These are phyloP conservation scores for Erythrolamprus reginae DNA, from an alignment of 2,113 vertebrate genomes.

Conservation along the genomic window DNA sequence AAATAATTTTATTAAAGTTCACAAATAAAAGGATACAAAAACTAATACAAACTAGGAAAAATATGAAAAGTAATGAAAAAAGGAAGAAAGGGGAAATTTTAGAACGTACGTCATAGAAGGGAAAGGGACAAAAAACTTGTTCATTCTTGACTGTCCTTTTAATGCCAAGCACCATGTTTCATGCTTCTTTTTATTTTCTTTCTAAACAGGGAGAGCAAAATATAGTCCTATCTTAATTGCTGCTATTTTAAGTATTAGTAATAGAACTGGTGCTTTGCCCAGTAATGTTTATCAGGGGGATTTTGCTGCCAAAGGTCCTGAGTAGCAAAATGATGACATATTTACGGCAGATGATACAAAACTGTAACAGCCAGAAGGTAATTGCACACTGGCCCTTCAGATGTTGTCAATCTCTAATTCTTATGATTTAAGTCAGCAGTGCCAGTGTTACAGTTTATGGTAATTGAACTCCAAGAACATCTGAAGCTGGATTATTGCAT, in stretches of 20 bases:
- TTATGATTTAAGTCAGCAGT: neutral
- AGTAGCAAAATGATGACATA: neutral
- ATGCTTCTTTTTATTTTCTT: neutral
- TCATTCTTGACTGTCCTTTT: neutral
- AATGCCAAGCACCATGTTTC: neutral
- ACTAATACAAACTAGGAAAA: neutral
- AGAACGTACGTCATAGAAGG: neutral
- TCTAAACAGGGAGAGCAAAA: neutral
- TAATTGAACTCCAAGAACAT: neutral
- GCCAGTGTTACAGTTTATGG: neutral
- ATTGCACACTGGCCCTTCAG: neutral
- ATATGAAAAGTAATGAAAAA: neutral
- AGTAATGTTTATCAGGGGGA: neutral
- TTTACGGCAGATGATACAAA: neutral
- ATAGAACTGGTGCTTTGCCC: neutral
- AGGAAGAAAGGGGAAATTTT: neutral
- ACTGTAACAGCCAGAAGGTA: neutral
- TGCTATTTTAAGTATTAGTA: neutral
- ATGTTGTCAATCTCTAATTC: neutral
- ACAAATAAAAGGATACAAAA: neutral
- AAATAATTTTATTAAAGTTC: neutral
- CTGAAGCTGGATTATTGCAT: neutral
- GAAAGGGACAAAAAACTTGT: neutral
- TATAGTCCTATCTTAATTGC: neutral
- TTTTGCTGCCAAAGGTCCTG: neutral